Percentiles rank a stretch among this genome's conserved stretches.
These are phyloP conservation scores for Sepiola atlantica DNA, from an alignment of 2,888 invertebrate species.

Conservation along the genomic window DNA sequence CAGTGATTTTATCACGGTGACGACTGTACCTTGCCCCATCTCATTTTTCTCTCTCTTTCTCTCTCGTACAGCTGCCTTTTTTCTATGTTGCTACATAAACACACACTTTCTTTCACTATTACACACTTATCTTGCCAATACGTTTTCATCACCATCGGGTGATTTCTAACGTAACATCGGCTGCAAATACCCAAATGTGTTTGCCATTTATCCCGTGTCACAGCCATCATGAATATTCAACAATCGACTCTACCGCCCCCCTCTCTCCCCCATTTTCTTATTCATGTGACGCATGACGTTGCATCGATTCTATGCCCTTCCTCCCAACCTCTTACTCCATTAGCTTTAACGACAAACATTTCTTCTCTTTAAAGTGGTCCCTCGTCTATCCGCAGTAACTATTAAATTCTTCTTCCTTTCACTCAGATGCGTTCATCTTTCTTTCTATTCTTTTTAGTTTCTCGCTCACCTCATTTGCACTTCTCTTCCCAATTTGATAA, in stretches of 20 bases:
- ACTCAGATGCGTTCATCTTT: background rate
- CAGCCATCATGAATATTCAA: background rate
- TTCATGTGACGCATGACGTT: background rate
- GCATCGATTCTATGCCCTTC: background rate
- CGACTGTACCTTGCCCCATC: background rate
- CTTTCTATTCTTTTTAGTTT: too few species aligned
- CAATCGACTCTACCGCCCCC: background rate
- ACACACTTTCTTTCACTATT: background rate
- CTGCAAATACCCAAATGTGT: background rate
- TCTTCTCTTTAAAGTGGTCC: background rate
- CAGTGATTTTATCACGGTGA: too few species aligned
- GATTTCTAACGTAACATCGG: background rate
- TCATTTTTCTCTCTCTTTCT: background rate
- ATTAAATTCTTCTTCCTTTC: background rate
- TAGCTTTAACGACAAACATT: background rate
- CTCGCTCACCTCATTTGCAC: background rate
- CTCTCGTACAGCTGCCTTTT: background rate
- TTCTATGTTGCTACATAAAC: background rate
- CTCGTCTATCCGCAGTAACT: background rate
- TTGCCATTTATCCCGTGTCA: background rate
- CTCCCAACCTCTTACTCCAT: background rate
- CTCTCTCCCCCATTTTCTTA: background rate
- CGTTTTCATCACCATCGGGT: background rate
- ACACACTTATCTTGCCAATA: background rate
- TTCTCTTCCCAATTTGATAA: background rate